Conservation (phyloP, 2,888 invertebrate species). For the Drosophila algonquin region DNA sequence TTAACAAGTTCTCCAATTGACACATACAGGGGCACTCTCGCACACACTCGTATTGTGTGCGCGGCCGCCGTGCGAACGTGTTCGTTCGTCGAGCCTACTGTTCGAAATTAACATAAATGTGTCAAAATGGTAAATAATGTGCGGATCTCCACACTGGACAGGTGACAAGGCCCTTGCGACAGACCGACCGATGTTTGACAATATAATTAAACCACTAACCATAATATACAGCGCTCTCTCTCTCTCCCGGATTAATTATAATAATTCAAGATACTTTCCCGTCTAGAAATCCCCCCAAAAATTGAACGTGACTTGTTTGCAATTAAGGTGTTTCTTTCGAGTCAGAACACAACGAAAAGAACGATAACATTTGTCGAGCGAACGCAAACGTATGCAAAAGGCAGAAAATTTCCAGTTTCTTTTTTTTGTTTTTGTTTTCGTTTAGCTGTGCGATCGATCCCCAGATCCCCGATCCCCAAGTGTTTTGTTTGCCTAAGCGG, state of each 20-base stretch:
- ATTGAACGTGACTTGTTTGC: slow-evolving; percentile 30
- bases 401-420: slow-evolving; percentile 24
- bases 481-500: slow-evolving; percentile 22
- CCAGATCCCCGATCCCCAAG: slow-evolving; percentile 11
- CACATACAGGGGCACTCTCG: slow-evolving; percentile 34
- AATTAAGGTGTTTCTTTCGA: slow-evolving; percentile 6
- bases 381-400: neutral
- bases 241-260: slow-evolving; percentile 25
- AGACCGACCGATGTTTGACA: neutral
- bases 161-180: slow-evolving; percentile 54
- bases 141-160: slow-evolving; percentile 10
- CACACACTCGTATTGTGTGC: slow-evolving; percentile 1
- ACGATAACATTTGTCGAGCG: slow-evolving; percentile 8
- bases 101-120: slow-evolving; percentile 65
- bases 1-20: slow-evolving; percentile 75
- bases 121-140: slow-evolving; percentile 51
- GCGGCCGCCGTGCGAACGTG: neutral
- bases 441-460: slow-evolving; percentile 18
- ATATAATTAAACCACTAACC: slow-evolving; percentile 39
- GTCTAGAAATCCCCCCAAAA: slow-evolving; percentile 1
- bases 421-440: neutral
- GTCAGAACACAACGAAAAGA: slow-evolving; percentile 10
- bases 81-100: slow-evolving; percentile 33
- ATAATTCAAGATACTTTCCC: slow-evolving; percentile 31
- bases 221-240: slow-evolving; percentile 47